A percentile compares a stretch with the other conserved stretches of the same genome.
Conservation (phyloP, 37 sponge, comb jelly and placozoan species). For the Haliclona indistincta region DNA sequence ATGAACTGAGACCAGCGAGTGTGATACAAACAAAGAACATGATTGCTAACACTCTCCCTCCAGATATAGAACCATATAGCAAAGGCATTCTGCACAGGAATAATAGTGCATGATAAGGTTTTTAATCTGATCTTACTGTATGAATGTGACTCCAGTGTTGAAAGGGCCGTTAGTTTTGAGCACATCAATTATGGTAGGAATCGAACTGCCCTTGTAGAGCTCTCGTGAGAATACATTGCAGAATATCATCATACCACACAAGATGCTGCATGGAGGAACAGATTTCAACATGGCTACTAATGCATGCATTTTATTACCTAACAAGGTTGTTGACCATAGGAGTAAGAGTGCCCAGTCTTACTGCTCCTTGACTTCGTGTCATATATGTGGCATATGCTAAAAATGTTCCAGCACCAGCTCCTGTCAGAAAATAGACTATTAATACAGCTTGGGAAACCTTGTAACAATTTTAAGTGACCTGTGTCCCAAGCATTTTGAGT, state of each 20-base stretch:
- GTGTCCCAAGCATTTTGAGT: slow-evolving; percentile 95
- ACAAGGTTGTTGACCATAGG: slow-evolving; percentile 81
- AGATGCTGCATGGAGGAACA: too few species aligned
- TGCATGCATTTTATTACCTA: too few species aligned
- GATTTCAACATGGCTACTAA: too few species aligned
- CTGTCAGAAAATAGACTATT: slow-evolving; percentile 34
- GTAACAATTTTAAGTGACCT: too few species aligned
- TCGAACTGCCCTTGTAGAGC: slow-evolving; percentile 2
- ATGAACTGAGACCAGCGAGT: slow-evolving; percentile 83
- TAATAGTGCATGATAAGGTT: too few species aligned
- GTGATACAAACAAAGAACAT: slow-evolving; percentile 78
- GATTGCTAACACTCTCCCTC: slow-evolving; percentile 59
- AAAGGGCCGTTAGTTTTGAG: slow-evolving; percentile 69
- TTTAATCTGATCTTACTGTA: slow-evolving; percentile 82
- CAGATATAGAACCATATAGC: slow-evolving; percentile 52
- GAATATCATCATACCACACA: slow-evolving; percentile 80
- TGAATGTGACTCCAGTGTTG: slow-evolving; percentile 89
- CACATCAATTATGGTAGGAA: slow-evolving; percentile 25
- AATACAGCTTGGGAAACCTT: too few species aligned
- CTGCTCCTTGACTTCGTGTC: slow-evolving; percentile 75
- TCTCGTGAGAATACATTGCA: slow-evolving; percentile 68
- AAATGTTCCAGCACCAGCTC: slow-evolving; percentile 71
- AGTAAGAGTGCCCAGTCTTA: slow-evolving; percentile 64
- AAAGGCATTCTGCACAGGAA: slow-evolving; percentile 89
- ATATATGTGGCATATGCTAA: slow-evolving; percentile 83